Conservation (phyloP, 2,797 vertebrate genomes). For the Sandelia bainsii region DNA sequence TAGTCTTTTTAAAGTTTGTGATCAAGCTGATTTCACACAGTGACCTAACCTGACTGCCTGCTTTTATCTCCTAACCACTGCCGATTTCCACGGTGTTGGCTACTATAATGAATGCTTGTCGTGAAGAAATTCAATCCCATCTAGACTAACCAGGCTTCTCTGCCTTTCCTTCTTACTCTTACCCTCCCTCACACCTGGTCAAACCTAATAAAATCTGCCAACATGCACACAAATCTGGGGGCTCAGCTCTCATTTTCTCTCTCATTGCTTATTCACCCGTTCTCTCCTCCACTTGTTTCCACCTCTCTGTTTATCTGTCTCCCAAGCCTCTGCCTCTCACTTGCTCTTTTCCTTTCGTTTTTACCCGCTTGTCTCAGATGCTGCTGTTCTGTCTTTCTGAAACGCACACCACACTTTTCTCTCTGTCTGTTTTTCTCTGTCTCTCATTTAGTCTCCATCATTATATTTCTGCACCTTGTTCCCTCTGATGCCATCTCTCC, state of each 20-base stretch:
- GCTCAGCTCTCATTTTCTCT: slow-evolving; percentile 58
- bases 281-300: slow-evolving; percentile 12
- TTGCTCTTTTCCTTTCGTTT: slow-evolving; percentile 33
- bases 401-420: slow-evolving; percentile 13
- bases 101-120: slow-evolving; percentile 60
- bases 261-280: slow-evolving; percentile 33
- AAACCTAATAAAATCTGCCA: slow-evolving; percentile 68
- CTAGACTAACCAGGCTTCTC: slow-evolving; percentile 25
- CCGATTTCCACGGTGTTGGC: slow-evolving; percentile 49
- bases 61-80: slow-evolving; percentile 47
- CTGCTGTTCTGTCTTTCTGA: slow-evolving; percentile 36
- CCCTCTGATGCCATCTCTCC: slow-evolving; percentile 25
- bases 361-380: slow-evolving; percentile 19
- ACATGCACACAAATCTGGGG: slow-evolving; percentile 37
- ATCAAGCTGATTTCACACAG: slow-evolving; percentile 37
- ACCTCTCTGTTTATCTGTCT: slow-evolving; percentile 15
- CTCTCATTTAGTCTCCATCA: slow-evolving; percentile 52
- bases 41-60: slow-evolving; percentile 41
- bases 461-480: slow-evolving; percentile 50
- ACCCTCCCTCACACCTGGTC: slow-evolving; percentile 56
- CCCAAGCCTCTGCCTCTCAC: neutral
- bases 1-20: slow-evolving; percentile 26
- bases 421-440: slow-evolving; percentile 11
- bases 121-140: slow-evolving; percentile 62
- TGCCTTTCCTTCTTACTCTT: slow-evolving; percentile 25